Evolutionary conservation across 2,113 vertebrate genomes (phyloP), one percentile per base, ranked within the genome.

Genomic region (Aegotheles bennettii): DNA sequence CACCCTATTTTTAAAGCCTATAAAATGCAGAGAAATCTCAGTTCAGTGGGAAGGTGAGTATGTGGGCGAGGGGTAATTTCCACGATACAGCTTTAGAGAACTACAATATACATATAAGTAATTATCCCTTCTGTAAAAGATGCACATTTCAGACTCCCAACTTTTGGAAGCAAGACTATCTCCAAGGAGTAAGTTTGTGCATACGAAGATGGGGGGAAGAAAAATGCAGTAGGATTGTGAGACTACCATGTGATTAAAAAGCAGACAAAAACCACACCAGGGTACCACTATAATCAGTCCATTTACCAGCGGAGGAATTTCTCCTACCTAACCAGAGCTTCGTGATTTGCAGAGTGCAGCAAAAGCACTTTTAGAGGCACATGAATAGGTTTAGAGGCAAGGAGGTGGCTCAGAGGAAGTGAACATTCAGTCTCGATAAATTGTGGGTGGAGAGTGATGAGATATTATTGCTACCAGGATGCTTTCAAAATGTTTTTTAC

Each of bases 301-400:
- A 78, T 87, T 87, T 94, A 79, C 65, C 93, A 89, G 77, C 2
- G 6, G 70, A 91, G 64, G 54, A 88, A 94, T 87, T 91, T 94
- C 57, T 94, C 36, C 57, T 56, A 10, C 40, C 56, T 68, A 92
- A 71, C 65, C 43, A 69, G 77, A 97, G 28, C 77, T 61, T 91
- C 61, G 65, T 76, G 65, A 89, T 78, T 84, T 82, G 73, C 51
- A 60, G 60, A 78, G 51, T 16, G 28, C 48, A 76, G 56, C 51
- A 76, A 67, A 82, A 87, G 43, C 48, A 18, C 48, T 94, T 94
- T 91, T 23, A 87, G 60, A 94, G 19, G 65, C 69, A 71, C 28
- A 20, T n/a, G 38, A 67, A 40, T 31, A 82, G 33, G 61, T 89
- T 95, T 91, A 79, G 61, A 93, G 56, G 89, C 56, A 87, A 45